Percentiles rank a stretch among this genome's conserved stretches.
phyloP scores from a whole-genome alignment of 2,797 vertebrate species.

The Vespertilio murinus region DNA sequence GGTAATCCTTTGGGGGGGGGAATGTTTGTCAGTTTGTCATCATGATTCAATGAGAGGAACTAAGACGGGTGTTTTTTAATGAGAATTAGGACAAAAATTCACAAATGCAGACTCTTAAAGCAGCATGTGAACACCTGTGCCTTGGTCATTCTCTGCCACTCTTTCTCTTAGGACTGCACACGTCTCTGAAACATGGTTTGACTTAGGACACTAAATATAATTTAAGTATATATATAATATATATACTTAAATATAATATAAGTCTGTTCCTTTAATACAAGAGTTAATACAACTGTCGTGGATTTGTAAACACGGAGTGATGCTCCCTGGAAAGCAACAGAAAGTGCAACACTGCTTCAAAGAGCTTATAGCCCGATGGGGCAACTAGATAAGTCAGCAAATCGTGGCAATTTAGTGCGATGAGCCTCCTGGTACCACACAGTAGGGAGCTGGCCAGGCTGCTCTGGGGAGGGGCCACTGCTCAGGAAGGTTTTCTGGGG shows the following conservation, averaged over 20 bases:
- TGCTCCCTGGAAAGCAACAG: conserved; percentile 2
- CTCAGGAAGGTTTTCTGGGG: neutral
- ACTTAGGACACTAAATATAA: conserved; percentile 51
- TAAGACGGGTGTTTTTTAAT: neutral
- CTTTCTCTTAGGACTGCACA: neutral
- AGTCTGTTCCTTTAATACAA: conserved; percentile 50
- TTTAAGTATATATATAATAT: too few relatives aligned
- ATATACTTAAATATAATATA: too few relatives aligned
- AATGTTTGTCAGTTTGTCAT: neutral
- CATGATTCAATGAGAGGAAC: neutral
- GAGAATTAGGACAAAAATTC: conserved; percentile 7
- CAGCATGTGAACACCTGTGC: neutral
- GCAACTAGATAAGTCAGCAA: neutral
- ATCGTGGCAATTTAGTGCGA: neutral
- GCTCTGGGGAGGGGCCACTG: neutral
- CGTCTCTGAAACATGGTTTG: conserved; percentile 16
- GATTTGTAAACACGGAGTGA: neutral
- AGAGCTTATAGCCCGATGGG: neutral
- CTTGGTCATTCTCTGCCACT: neutral
- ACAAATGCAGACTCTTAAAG: neutral
- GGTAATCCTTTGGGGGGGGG: neutral
- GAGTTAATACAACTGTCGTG: conserved; percentile 23
- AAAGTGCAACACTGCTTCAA: neutral
- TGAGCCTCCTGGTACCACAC: neutral
- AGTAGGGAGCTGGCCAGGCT: neutral